These are phyloP conservation scores for Athrips mouffetella DNA, from an alignment of 2,888 invertebrate species.

Conservation along the genomic window DNA sequence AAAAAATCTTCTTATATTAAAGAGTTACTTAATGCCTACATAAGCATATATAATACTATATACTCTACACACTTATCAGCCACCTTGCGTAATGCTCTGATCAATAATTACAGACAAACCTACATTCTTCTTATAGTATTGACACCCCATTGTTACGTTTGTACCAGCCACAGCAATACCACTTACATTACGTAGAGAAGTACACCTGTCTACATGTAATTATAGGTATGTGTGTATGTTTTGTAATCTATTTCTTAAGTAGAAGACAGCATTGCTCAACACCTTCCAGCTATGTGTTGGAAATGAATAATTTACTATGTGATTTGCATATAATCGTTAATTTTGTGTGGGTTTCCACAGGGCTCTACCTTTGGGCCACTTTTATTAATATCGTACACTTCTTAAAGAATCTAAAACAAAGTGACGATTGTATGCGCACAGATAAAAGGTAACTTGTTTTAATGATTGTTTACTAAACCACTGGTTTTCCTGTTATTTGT, in stretches of 20 bases:
- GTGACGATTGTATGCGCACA: too few species aligned
- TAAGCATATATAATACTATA: background rate
- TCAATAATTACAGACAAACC: background rate
- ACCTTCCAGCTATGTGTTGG: background rate
- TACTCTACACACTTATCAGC: background rate
- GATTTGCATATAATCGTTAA: constrained; percentile 5
- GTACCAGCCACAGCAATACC: constrained; percentile 1
- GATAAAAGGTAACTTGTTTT: too few species aligned
- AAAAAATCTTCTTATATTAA: too few species aligned
- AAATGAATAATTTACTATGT: constrained; percentile 1
- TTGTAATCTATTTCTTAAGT: constrained; percentile 27
- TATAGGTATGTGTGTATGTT: constrained; percentile 20
- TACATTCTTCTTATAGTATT: constrained; percentile 9
- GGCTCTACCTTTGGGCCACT: background rate
- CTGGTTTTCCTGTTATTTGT: too few species aligned
- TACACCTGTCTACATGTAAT: constrained; percentile 7
- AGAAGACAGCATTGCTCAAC: constrained; percentile 18
- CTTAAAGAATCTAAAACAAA: too few species aligned
- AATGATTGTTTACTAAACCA: too few species aligned
- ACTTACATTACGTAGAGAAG: background rate
- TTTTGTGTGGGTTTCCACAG: background rate
- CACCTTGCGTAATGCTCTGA: background rate
- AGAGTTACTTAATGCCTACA: background rate
- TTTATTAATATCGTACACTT: background rate
- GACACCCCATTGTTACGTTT: constrained; percentile 14